Base-by-base conservation (phyloP, 2,797 vertebrate genomes). In the Anabas testudineus region DNA sequence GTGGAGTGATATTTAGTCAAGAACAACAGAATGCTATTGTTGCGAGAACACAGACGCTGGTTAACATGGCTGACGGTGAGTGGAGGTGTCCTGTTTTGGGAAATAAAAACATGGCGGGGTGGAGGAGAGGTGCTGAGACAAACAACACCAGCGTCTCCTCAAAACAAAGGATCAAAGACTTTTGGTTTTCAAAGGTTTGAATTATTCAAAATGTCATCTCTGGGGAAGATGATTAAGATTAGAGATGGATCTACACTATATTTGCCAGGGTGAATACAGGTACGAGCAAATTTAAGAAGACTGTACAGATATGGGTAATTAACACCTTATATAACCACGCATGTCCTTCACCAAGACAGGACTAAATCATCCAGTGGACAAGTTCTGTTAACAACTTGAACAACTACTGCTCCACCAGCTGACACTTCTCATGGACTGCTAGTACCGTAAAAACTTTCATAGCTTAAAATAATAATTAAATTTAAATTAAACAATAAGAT, bases 1-100 rank as follows among this genome's bases (percentile, higher is more conserved):
- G 90, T 63, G 85, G 1, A 2, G 71, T 80, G 86, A 86, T 82
- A 86, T 88, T 90, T 88, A 89, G 54, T 82, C 81, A 90, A 82
- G 80, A 80, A 84, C 68, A 81, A 78, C 60, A 83, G 66, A 74
- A 61, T 26, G 56, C 56, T 59, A 36, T 74, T 83, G 76, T 61
- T 71, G 62, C 24, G 9, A 21, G 54, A 84, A 83, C 63, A 28
- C 45, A 24, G 54, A 84, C 61, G 24, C 47, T 32, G 57, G 76
- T 67, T 78, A 78, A 62, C 79, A 14, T 48, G 61, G 68, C 34
- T 75, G 82, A 63, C 57, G 36, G 57, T n/a, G 19, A 81, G 62
- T 32, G 21, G 76, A 57, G 24, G 43, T 64, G 53, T 66, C 49
- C 39, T 43, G 61, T 64, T 72, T 52, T 15, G 6, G 46, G 15